Evolutionary conservation across 2,113 vertebrate species (phyloP).

Genomic region (Australoheros scitulus): DNA sequence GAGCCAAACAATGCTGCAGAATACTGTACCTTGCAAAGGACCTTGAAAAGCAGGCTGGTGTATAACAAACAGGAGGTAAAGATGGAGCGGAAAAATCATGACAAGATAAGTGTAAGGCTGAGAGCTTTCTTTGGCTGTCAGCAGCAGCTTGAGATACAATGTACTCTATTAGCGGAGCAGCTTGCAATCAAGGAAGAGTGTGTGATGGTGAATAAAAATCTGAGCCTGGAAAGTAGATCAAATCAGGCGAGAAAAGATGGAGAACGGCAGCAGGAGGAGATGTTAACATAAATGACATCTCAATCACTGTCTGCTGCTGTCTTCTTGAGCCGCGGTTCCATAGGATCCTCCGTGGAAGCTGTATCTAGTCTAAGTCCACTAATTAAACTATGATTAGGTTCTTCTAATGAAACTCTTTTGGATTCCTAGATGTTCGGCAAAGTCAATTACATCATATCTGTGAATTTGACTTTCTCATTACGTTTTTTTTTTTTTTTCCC

Average conservation of each 20-base stretch:
- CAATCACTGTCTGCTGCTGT: conserved; percentile 56
- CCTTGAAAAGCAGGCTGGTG: conserved; percentile 21
- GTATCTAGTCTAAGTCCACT: conserved; percentile 70
- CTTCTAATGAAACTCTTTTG: conserved; percentile 76
- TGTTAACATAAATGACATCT: conserved; percentile 54
- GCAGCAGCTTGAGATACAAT: conserved; percentile 46
- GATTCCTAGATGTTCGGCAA: conserved; percentile 79
- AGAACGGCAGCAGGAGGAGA: conserved; percentile 45
- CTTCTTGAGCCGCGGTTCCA: conserved; percentile 33
- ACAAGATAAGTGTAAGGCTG: conserved; percentile 49
- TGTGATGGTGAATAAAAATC: conserved; percentile 49
- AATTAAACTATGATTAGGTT: conserved; percentile 80
- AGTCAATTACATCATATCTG: conserved; percentile 82
- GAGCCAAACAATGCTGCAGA: conserved; percentile 1
- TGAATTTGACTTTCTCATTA: conserved; percentile 83
- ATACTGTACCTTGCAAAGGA: conserved; percentile 8
- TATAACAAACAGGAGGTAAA: conserved; percentile 48
- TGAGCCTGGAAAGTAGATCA: conserved; percentile 43
- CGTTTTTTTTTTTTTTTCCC: conserved; percentile 47
- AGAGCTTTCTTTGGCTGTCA: conserved; percentile 44
- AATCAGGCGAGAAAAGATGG: conserved; percentile 43
- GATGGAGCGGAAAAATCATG: conserved; percentile 30
- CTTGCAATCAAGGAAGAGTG: conserved; percentile 55
- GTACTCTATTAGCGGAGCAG: conserved; percentile 51
- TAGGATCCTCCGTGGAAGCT: conserved; percentile 32